phyloP scores from a whole-genome alignment of 2,113 vertebrate genomes.

The Oncorhynchus keta region DNA sequence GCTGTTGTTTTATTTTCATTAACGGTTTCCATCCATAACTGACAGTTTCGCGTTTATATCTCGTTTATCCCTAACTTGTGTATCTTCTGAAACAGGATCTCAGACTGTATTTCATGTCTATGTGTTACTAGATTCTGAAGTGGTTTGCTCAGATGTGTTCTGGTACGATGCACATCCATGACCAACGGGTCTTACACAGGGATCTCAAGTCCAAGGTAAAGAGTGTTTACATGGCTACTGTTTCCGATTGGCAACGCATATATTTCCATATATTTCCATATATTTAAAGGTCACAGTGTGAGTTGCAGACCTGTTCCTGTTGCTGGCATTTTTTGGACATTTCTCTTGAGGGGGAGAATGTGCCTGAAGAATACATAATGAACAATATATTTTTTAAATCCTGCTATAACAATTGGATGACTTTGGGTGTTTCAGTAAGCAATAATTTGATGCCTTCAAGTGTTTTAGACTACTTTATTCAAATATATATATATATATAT shows the following conservation, averaged over 20 bases:
- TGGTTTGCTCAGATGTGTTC: constrained; percentile 92
- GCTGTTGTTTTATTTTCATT: too few relatives aligned
- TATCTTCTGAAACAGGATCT: too few relatives aligned
- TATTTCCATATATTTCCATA: background rate
- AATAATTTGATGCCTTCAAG: too few relatives aligned
- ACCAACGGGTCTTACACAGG: constrained; percentile 84
- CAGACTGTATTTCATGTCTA: too few relatives aligned
- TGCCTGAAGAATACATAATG: too few relatives aligned
- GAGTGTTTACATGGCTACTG: background rate
- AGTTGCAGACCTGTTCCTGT: background rate
- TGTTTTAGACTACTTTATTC: too few relatives aligned
- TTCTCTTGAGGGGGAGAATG: background rate
- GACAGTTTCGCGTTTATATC: too few relatives aligned
- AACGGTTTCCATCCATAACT: too few relatives aligned
- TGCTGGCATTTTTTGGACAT: background rate
- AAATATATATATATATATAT: fast-evolving
- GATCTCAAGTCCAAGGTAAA: constrained; percentile 94
- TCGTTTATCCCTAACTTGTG: too few relatives aligned
- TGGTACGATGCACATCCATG: constrained; percentile 85
- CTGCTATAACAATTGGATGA: too few relatives aligned
- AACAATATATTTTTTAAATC: too few relatives aligned
- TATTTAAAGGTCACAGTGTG: background rate
- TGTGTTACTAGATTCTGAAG: constrained; percentile 77
- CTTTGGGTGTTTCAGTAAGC: too few relatives aligned
- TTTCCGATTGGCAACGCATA: background rate